Conservation (phyloP, 2,797 vertebrate species). For the Sciaenops ocellatus region DNA sequence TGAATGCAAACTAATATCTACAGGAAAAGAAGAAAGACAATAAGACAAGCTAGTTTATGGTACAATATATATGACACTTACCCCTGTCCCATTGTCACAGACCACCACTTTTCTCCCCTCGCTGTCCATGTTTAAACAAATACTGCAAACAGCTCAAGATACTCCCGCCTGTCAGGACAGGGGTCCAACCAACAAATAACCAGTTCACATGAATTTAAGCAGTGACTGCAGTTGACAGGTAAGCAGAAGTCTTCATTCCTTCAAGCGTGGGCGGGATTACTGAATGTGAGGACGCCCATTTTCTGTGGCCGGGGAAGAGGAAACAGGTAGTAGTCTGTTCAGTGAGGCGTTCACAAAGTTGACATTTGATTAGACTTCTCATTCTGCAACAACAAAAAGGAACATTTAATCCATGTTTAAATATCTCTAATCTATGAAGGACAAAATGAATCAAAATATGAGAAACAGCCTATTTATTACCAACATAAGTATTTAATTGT, state of each 20-base stretch:
- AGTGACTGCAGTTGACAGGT: conserved; percentile 48
- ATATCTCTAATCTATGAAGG: too few species aligned
- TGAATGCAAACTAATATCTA: not conserved
- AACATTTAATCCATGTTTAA: not conserved
- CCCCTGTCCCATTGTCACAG: conserved; percentile 89
- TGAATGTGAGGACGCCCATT: conserved; percentile 36
- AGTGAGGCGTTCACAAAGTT: not conserved
- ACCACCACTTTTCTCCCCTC: conserved; percentile 86
- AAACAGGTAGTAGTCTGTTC: not conserved
- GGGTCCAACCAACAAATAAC: conserved; percentile 2
- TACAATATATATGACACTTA: conserved; percentile 63
- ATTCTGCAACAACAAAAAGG: not conserved
- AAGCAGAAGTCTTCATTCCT: conserved; percentile 34
- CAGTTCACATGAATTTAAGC: conserved; percentile 28
- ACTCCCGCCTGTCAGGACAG: conserved; percentile 42
- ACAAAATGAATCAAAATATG: too few species aligned
- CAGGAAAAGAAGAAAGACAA: not conserved
- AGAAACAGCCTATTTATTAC: too few species aligned
- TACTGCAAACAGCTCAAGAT: conserved; percentile 1
- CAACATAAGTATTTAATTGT: too few species aligned
- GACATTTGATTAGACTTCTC: not conserved
- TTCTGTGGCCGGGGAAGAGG: not conserved
- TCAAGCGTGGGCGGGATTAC: conserved; percentile 44
- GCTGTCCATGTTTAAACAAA: conserved; percentile 80
- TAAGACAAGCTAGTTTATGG: not conserved